A percentile compares a stretch with the other conserved stretches of the same genome.
These are phyloP conservation scores for Ganaspis sp. DNA, from an alignment of 1,140 invertebrate genomes.

Conservation along the genomic window DNA sequence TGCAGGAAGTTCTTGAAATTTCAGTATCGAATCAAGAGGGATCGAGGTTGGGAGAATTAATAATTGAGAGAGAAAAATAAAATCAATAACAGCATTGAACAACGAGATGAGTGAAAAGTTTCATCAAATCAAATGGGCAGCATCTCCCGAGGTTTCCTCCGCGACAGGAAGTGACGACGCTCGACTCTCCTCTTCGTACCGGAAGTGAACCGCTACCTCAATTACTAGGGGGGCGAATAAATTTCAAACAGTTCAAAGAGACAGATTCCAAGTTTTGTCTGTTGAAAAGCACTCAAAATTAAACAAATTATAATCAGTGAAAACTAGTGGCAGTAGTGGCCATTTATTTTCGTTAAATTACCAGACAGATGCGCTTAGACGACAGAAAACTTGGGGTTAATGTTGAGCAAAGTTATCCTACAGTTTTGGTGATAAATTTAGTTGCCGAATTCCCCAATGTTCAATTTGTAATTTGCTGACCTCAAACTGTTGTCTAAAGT, in stretches of 20 bases:
- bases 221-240: background rate
- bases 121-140: constrained; percentile 74
- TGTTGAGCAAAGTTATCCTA: no score
- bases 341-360: no score
- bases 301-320: no score
- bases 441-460: no score
- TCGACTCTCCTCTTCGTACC: constrained; percentile 36
- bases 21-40: constrained; percentile 20
- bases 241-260: no score
- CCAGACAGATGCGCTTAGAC: no score
- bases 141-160: constrained; percentile 65
- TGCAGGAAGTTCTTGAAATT: constrained; percentile 21
- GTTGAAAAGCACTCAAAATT: no score
- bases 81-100: constrained; percentile 53
- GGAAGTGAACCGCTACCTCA: background rate
- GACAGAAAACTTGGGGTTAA: no score
- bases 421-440: no score
- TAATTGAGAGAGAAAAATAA: constrained; percentile 26
- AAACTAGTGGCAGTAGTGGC: no score
- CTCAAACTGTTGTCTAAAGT: background rate
- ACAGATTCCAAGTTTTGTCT: no score
- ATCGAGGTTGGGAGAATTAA: constrained; percentile 22
- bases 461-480: background rate
- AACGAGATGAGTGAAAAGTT: constrained; percentile 67
- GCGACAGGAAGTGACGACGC: constrained; percentile 56